Evolutionary conservation across 2,113 vertebrate species (phyloP).

Genomic region (Rhizomys pruinosus): DNA sequence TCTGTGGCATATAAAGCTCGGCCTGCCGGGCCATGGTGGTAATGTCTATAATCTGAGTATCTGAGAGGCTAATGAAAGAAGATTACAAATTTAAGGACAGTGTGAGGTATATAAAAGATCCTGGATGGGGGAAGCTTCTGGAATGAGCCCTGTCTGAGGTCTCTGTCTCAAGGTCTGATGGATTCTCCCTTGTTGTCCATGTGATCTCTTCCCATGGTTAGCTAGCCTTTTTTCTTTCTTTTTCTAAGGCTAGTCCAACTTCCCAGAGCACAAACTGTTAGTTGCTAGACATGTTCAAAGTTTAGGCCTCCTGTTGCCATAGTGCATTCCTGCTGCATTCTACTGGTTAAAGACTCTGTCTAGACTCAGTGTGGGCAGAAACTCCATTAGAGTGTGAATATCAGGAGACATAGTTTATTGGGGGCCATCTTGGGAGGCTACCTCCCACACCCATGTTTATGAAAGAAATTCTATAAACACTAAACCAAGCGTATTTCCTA

Average conservation of each 20-base stretch:
- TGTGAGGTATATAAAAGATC: background rate
- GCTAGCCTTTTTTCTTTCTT: too few species aligned
- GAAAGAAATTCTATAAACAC: slow-evolving; percentile 66
- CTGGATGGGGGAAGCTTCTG: background rate
- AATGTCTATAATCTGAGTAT: background rate
- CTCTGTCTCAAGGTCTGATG: background rate
- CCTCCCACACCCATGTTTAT: slow-evolving; percentile 45
- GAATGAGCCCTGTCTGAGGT: background rate
- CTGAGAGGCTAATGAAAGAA: background rate
- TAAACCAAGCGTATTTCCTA: slow-evolving; percentile 58
- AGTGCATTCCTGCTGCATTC: background rate
- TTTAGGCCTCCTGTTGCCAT: background rate
- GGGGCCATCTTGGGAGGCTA: slow-evolving; percentile 13
- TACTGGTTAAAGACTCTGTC: slow-evolving; percentile 35
- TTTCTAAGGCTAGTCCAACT: slow-evolving; percentile 23
- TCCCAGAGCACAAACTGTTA: slow-evolving; percentile 47
- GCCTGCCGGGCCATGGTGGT: background rate
- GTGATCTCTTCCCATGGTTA: slow-evolving; percentile 15
- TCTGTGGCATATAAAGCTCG: background rate
- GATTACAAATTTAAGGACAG: background rate
- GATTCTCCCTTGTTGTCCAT: background rate
- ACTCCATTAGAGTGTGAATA: background rate
- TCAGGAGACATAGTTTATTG: background rate
- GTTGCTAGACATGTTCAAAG: slow-evolving; percentile 44
- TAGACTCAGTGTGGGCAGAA: background rate